Evolutionary conservation across 2,797 vertebrate genomes (phyloP), one percentile per base, ranked within the genome.

Genomic region (Vireo griseus): DNA sequence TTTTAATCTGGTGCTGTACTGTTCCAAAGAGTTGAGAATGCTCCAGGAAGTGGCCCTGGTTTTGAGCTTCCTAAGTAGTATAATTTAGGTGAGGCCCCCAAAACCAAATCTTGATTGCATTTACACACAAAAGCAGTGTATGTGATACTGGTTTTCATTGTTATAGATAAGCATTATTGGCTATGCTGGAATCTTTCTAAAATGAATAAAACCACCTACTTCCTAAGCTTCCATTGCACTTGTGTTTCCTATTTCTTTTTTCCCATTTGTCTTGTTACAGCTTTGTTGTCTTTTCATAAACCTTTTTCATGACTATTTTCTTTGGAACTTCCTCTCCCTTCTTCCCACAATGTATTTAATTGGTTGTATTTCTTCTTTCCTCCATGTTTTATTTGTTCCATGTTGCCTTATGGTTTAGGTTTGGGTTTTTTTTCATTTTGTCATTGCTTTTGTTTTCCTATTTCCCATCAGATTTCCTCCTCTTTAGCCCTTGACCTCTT

Each of bases 161-260:
- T 95, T 93, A 13, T 6, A 85, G 52, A 87, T 84, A 42, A 83
- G n/a, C 33, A 10, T 75, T 75, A 71, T 59, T 93, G 25, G 47
- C 75, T 92, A 29, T 0, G 0, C 69, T 62, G 72, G 91, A 91
- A 29, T 80, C n/a, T 90, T 83, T 91, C 62, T 88, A 73, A 93
- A 92, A 78, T 81, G 0, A 97, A 96, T 94, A 96, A 96, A 97
- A 89, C 16, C 39, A 33, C 58, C 37, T 87, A 5, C 51, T 79
- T 91, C 26, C 67, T 83, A 91, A 87, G 58, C 51, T 92, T 92
- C 71, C 72, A 45, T 44, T 59, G 44, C 2, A 1, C 52, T 72
- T 51, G 9, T 91, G 78, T 77, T 54, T 94, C 80, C 86, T 80
- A 14, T 24, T 95, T 96, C 79, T 90, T 90, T 94, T 87, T 86